Evolutionary conservation across 2,113 vertebrate species (phyloP).

Genomic region (Neopipo cinnamomea): DNA sequence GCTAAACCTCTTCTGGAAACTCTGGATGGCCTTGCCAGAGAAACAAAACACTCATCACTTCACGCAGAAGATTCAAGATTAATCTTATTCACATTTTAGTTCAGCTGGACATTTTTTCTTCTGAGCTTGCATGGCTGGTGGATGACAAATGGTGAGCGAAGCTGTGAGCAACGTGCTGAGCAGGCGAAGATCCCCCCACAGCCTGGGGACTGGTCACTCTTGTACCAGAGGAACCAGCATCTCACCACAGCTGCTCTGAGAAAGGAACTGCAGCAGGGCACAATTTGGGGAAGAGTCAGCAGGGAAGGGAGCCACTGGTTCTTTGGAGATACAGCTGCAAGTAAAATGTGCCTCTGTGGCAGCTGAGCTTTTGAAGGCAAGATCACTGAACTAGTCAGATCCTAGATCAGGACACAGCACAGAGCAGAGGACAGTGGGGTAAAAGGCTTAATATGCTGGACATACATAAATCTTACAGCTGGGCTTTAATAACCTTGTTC

Average conservation of each 20-base stretch:
- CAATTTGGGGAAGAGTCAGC: not conserved
- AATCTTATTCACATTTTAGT: not conserved
- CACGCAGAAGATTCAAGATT: not conserved
- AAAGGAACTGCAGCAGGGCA: not conserved
- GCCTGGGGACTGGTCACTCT: not conserved
- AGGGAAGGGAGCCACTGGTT: not conserved
- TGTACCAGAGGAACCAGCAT: not conserved
- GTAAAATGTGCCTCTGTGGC: not conserved
- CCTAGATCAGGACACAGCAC: not conserved
- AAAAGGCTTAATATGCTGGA: not conserved
- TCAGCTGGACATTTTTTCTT: not conserved
- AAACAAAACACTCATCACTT: not conserved
- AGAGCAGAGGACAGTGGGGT: not conserved
- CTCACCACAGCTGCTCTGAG: not conserved
- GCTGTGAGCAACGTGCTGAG: not conserved
- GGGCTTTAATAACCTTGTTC: not conserved
- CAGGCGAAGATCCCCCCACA: not conserved
- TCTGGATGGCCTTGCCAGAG: not conserved
- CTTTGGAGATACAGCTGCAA: not conserved
- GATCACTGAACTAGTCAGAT: not conserved
- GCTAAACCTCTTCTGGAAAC: not conserved
- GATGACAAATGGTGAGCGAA: not conserved
- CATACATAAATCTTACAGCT: not conserved
- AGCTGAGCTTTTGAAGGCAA: not conserved
- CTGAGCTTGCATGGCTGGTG: not conserved